phyloP scores from a whole-genome alignment of 2,888 invertebrate species.

The Timandra comae region DNA sequence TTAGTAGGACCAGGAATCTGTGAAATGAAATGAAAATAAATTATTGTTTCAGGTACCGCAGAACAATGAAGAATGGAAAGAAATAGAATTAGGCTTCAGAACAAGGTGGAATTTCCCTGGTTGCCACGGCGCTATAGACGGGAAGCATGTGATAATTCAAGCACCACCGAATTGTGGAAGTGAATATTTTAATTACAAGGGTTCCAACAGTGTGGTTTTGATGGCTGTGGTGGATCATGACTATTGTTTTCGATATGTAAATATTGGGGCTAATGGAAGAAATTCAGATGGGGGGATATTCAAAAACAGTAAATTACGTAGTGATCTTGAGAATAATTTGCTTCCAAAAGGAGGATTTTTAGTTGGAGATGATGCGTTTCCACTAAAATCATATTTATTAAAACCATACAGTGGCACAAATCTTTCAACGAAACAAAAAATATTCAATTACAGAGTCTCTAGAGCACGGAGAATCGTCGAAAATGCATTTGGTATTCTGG shows the following conservation, averaged over 20 bases:
- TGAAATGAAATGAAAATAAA: too few relatives aligned
- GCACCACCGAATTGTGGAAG: constrained; percentile 12
- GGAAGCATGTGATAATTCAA: constrained; percentile 10
- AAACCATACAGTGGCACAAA: constrained; percentile 10
- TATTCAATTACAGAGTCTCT: constrained; percentile 9
- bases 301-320: too few relatives aligned
- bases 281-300: constrained; percentile 6
- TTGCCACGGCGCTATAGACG: constrained; percentile 9
- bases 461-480: constrained; percentile 10
- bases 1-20: too few relatives aligned
- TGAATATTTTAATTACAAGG: constrained; percentile 12
- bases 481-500: constrained; percentile 11
- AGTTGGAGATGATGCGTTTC: constrained; percentile 10
- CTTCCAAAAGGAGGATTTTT: constrained; percentile 8
- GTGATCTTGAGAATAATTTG: constrained; percentile 10
- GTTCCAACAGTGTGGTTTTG: constrained; percentile 10
- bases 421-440: constrained; percentile 8
- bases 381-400: constrained; percentile 11
- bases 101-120: too few relatives aligned
- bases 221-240: constrained; percentile 14
- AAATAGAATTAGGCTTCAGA: too few relatives aligned
- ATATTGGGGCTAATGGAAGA: constrained; percentile 11
- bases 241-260: constrained; percentile 12
- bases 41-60: too few relatives aligned
- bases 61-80: too few relatives aligned